Evolutionary conservation across 2,113 vertebrate species (phyloP).

Genomic region (Leucopsar rothschildi): DNA sequence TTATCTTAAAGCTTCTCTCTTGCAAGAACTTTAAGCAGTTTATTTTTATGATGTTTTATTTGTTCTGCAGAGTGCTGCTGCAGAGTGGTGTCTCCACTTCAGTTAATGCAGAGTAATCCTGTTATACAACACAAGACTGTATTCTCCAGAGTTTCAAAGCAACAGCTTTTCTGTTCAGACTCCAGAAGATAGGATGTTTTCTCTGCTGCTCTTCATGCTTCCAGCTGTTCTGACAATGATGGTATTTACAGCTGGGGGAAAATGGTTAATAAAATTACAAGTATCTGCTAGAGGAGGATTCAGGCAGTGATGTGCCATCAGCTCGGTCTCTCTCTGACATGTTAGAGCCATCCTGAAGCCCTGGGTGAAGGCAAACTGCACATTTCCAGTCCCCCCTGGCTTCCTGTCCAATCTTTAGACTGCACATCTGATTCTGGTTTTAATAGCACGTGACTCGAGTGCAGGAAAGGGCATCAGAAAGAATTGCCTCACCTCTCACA

Average conservation of each 20-base stretch:
- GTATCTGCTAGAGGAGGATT: not conserved
- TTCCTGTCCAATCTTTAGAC: not conserved
- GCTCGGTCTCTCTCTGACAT: not conserved
- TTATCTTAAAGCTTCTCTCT: not conserved
- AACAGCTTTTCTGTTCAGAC: constrained; percentile 13
- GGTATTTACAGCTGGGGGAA: constrained; percentile 7
- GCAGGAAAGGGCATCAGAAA: not conserved
- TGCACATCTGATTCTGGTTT: not conserved
- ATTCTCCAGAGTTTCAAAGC: constrained; percentile 37
- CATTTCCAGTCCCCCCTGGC: not conserved
- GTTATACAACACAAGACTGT: not conserved
- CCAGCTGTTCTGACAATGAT: not conserved
- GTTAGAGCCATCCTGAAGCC: not conserved
- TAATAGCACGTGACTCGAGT: not conserved
- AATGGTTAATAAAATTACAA: constrained; percentile 28
- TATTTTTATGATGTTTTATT: not conserved
- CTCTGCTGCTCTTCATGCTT: not conserved
- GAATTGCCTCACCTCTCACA: not conserved
- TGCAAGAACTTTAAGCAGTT: not conserved
- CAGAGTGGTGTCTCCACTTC: not conserved
- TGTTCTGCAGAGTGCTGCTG: not conserved
- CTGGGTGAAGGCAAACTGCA: not conserved
- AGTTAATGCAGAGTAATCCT: not conserved
- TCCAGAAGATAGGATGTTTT: not conserved
- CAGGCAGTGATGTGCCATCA: not conserved